These are phyloP conservation scores for Proisotoma minuta DNA, from an alignment of 2,888 invertebrate genomes.

Conservation along the genomic window DNA sequence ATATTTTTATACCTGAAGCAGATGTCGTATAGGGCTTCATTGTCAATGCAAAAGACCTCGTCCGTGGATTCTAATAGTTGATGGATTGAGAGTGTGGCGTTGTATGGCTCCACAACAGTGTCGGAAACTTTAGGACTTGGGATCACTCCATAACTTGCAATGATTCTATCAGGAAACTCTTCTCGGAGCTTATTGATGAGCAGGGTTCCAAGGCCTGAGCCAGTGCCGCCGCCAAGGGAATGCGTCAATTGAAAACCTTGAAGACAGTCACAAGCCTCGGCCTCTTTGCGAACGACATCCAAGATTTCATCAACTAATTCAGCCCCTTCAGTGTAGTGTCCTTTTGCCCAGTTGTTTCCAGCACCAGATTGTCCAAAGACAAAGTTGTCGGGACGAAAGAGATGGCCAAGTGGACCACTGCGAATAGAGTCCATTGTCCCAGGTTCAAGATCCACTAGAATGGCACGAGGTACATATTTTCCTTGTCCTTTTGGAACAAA, in stretches of 20 bases:
- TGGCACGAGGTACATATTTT: conserved; percentile 89
- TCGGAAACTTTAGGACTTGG: conserved; percentile 64
- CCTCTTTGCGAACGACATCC: conserved; percentile 78
- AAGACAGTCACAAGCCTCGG: conserved; percentile 82
- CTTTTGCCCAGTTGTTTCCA: conserved; percentile 59
- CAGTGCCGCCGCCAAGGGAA: conserved; percentile 93
- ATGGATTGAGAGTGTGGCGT: conserved; percentile 79
- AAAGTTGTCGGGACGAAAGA: conserved; percentile 67
- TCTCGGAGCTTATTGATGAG: conserved; percentile 94
- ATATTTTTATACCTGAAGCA: too few relatives aligned
- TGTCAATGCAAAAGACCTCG: conserved; percentile 74
- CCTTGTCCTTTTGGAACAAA: conserved; percentile 64
- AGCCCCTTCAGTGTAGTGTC: conserved; percentile 58
- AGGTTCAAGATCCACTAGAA: conserved; percentile 90
- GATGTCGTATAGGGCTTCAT: conserved; percentile 83
- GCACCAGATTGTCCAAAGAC: conserved; percentile 59
- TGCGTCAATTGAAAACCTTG: conserved; percentile 94
- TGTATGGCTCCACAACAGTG: conserved; percentile 84
- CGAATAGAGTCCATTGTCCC: conserved; percentile 97
- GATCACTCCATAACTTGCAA: conserved; percentile 94
- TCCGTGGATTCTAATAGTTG: conserved; percentile 72
- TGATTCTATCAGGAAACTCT: conserved; percentile 96
- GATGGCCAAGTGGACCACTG: conserved; percentile 78
- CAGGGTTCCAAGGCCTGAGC: conserved; percentile 92
- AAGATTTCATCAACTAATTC: conserved; percentile 66